Base-by-base conservation (phyloP, 2,113 vertebrate species). In the Laterallus jamaicensis region DNA sequence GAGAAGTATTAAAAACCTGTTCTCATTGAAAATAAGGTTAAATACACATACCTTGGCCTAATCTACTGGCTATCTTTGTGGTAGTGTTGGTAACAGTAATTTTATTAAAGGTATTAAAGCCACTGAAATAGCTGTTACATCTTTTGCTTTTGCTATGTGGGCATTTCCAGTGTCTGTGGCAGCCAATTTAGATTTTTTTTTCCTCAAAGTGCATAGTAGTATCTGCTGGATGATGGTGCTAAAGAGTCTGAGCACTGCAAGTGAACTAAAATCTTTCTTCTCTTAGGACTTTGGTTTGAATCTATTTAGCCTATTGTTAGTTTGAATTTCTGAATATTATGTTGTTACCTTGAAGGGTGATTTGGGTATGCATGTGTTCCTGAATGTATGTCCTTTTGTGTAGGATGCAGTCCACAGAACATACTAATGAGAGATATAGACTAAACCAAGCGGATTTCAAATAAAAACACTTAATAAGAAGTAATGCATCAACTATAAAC, bases 11-110 rank as follows among this genome's bases (percentile, higher is more conserved):
- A 94, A 92, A 91, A 82, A 91, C 70, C 79, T 75, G 39, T 71
- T 83, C 88, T 92, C 37, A 54, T 79, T 94, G 78, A 94, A 96
- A 96, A 79, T 70, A 69, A 92, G 67, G 94, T 96, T 94, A 93
- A 92, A 96, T 90, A 88, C 81, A 73, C 68, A 44, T 92, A 60
- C 71, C 79, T 68, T 93, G 50, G 84, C 75, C 80, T 73, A 86
- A 92, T 92, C 14, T 91, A 31, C 37, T 17, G 62, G 13, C 90
- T 86, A 24, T 69, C 60, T 92, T 92, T 70, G 63, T 86, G 54
- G 76, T 70, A 86, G 40, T 2, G 1, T 18, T 74, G 28, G 52
- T 88, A 94, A 88, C 42, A 47, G 71, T 90, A 69, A 66, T 78
- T 88, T 96, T 67, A 52, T 83, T 96, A 88, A 94, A 87, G 25